Conservation (phyloP, 2,888 invertebrate genomes). For the Lydus trimaculatus region DNA sequence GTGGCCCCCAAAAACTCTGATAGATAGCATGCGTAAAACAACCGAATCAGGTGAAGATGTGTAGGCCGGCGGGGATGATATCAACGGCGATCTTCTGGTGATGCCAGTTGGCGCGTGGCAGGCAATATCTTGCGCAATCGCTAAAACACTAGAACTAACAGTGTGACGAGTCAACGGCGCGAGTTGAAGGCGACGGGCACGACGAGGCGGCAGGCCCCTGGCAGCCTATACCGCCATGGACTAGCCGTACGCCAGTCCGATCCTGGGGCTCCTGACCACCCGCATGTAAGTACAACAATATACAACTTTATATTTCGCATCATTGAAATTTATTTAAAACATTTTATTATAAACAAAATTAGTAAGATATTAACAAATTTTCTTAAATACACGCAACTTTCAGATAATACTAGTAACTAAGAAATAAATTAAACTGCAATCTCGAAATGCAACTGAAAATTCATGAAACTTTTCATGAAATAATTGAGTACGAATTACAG, state of each 20-base stretch:
- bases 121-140: constrained; percentile 54
- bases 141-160: constrained; percentile 39
- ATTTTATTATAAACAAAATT: not conserved
- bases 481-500: too few species aligned
- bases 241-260: constrained; percentile 52
- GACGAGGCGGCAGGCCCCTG: constrained; percentile 59
- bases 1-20: constrained; percentile 42
- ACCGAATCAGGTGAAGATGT: constrained; percentile 50
- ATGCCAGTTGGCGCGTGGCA: constrained; percentile 54
- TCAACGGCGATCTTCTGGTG: constrained; percentile 49
- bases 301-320: constrained; percentile 21
- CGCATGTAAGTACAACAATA: constrained; percentile 52
- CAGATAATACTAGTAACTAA: too few species aligned
- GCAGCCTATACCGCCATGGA: constrained; percentile 53
- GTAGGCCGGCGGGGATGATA: constrained; percentile 56
- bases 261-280: constrained; percentile 53
- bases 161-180: constrained; percentile 44
- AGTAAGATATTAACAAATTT: too few species aligned
- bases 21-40: constrained; percentile 54
- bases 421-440: too few species aligned
- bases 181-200: constrained; percentile 59
- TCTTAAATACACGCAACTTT: too few species aligned
- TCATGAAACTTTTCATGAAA: too few species aligned
- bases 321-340: not conserved
- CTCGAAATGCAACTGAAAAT: too few species aligned